Evolutionary conservation across 2,888 invertebrate genomes (phyloP).

Genomic region (Oscheius sp.): DNA sequence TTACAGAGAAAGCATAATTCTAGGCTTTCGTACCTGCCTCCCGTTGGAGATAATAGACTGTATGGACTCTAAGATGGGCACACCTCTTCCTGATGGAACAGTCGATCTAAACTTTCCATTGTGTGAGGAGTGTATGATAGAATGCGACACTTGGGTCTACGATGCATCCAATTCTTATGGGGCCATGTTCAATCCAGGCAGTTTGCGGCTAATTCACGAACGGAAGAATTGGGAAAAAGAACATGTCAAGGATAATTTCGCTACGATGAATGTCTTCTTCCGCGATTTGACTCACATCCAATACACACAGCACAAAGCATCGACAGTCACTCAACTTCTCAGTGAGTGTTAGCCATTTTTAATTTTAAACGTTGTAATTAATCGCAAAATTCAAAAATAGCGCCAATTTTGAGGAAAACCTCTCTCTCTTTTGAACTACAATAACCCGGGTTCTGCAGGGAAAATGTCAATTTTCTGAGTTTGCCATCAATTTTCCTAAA

Average conservation of each 20-base stretch:
- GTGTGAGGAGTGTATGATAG: constrained; percentile 41
- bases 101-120: constrained; percentile 32
- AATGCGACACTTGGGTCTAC: constrained; percentile 56
- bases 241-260: constrained; percentile 54
- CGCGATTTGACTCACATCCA: constrained; percentile 64
- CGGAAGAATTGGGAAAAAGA: constrained; percentile 35
- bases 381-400: no score
- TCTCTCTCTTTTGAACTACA: no score
- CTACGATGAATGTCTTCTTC: constrained; percentile 61
- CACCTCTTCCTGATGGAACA: background rate
- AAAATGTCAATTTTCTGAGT: no score
- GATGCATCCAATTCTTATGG: constrained; percentile 66
- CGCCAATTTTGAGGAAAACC: no score
- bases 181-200: constrained; percentile 54
- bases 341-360: no score
- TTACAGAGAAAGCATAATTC: background rate
- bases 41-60: constrained; percentile 47
- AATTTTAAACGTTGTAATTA: no score
- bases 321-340: constrained; percentile 52
- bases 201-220: constrained; percentile 51
- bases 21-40: constrained; percentile 46
- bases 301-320: constrained; percentile 60
- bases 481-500: no score
- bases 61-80: constrained; percentile 33
- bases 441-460: no score